These are phyloP conservation scores for Chloroceryle amazona DNA, from an alignment of 2,797 vertebrate species.

Conservation along the genomic window DNA sequence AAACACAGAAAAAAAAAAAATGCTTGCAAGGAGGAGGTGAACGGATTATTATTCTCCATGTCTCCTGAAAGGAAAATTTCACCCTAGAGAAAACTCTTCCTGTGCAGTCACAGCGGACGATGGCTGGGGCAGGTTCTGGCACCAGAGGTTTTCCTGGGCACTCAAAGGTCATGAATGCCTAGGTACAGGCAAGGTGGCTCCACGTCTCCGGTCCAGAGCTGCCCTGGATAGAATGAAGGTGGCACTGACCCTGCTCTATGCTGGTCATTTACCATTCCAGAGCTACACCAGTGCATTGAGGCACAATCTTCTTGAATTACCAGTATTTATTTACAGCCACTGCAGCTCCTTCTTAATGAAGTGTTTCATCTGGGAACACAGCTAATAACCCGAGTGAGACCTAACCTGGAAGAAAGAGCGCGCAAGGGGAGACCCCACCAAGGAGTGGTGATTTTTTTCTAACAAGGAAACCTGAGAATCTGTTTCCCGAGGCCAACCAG, in stretches of 20 bases:
- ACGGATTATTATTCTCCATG: neutral
- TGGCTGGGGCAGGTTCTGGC: neutral
- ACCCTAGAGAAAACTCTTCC: neutral
- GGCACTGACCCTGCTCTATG: neutral
- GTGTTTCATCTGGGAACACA: slow-evolving; percentile 22
- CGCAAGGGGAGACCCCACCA: accelerated
- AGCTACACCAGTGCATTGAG: neutral
- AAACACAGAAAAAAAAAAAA: neutral
- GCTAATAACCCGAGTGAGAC: neutral
- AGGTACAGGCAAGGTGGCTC: accelerated
- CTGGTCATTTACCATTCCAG: neutral
- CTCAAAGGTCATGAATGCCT: neutral
- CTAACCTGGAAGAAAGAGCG: neutral
- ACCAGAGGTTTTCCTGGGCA: neutral
- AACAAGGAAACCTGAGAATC: neutral
- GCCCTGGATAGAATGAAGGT: accelerated
- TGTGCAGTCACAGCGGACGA: neutral
- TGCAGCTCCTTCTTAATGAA: neutral
- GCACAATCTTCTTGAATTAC: neutral
- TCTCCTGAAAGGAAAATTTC: neutral
- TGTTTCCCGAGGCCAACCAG: neutral
- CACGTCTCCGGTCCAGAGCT: accelerated
- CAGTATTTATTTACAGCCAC: neutral
- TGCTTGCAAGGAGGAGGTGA: neutral
- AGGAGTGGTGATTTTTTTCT: neutral